Evolutionary conservation across 2,113 vertebrate species (phyloP).

Genomic region (Anguilla rostrata): DNA sequence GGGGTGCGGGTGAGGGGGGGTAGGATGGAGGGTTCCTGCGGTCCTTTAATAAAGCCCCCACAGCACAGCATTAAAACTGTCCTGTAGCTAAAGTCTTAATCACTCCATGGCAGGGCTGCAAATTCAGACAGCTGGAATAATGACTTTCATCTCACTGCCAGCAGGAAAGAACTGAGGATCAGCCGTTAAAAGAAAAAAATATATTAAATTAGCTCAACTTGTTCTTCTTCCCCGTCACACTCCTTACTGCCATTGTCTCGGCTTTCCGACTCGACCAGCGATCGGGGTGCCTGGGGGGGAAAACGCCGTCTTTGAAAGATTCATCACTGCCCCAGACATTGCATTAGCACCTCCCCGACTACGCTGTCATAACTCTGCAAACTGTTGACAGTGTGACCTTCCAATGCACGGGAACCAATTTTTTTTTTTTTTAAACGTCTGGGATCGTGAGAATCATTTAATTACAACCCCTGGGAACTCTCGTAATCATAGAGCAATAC

Average conservation of each 20-base stretch:
- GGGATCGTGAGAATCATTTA: neutral
- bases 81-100: slow-evolving; percentile 35
- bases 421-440: neutral
- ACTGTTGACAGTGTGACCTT: slow-evolving; percentile 14
- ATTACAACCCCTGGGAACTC: slow-evolving; percentile 6
- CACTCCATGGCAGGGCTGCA: slow-evolving; percentile 1
- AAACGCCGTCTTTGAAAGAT: neutral
- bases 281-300: neutral
- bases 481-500: neutral
- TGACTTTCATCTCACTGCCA: slow-evolving; percentile 11
- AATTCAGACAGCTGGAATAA: slow-evolving; percentile 27
- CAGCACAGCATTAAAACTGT: slow-evolving; percentile 29
- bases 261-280: neutral
- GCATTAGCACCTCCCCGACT: neutral
- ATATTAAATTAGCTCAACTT: slow-evolving; percentile 7
- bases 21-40: neutral
- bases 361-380: neutral
- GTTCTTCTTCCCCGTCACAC: neutral
- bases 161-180: slow-evolving; percentile 4
- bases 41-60: slow-evolving; percentile 19
- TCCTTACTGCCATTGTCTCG: slow-evolving; percentile 4
- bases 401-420: neutral
- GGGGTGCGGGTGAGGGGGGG: neutral
- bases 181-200: neutral
- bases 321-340: neutral